Evolutionary conservation across 2,113 vertebrate species (phyloP).

Genomic region (Dipodomys ordii): DNA sequence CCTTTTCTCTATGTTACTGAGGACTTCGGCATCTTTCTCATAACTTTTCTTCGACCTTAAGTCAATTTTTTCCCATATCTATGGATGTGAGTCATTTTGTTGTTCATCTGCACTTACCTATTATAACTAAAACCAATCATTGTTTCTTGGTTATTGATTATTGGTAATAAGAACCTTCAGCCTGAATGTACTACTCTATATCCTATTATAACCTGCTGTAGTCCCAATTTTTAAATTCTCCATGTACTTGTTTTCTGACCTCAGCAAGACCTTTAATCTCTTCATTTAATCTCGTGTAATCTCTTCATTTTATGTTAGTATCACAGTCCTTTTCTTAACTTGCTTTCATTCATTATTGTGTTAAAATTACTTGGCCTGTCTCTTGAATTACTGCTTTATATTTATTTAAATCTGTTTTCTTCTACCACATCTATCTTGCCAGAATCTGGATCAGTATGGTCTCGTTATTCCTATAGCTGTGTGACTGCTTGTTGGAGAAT

Average conservation of each 20-base stretch:
- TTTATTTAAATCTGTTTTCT: conserved; percentile 38
- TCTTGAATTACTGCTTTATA: conserved; percentile 7
- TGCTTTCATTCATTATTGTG: conserved; percentile 33
- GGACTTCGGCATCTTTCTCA: not conserved
- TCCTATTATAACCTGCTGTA: not conserved
- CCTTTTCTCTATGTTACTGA: conserved; percentile 21
- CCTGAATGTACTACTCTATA: not conserved
- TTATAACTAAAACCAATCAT: too few relatives aligned
- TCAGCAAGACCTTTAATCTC: not conserved
- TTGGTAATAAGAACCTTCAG: conserved; percentile 1
- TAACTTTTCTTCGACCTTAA: conserved; percentile 39
- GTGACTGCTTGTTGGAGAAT: not conserved
- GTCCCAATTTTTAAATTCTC: not conserved
- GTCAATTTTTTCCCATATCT: not conserved
- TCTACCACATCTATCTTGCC: conserved; percentile 3
- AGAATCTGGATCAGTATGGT: not conserved
- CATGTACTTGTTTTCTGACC: not conserved
- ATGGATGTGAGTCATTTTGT: not conserved
- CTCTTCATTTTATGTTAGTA: not conserved
- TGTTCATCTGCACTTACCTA: not conserved
- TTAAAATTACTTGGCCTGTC: not conserved
- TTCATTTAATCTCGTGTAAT: not conserved
- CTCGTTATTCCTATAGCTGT: conserved; percentile 14
- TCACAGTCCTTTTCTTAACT: conserved; percentile 39
- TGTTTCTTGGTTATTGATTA: not conserved